phyloP scores from a whole-genome alignment of 2,797 vertebrate species.

The Crotalus adamanteus region DNA sequence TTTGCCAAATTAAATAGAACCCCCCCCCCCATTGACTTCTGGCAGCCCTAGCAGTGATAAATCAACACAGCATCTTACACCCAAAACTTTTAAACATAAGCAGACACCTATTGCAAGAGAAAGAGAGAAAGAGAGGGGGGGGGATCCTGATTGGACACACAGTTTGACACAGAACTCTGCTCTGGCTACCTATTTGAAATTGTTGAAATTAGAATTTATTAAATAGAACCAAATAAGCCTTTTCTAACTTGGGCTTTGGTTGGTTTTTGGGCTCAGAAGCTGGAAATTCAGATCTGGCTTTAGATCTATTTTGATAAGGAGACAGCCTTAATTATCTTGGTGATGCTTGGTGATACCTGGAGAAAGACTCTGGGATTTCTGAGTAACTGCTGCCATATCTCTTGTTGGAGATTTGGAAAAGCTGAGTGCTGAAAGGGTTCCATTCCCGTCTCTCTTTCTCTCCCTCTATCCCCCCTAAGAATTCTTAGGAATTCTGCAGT shows the following conservation, averaged over 20 bases:
- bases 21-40: constrained; percentile 23
- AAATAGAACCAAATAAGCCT: neutral
- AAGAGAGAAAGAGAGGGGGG: neutral
- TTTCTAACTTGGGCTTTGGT: neutral
- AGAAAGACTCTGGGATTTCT: neutral
- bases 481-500: neutral
- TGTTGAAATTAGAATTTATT: neutral
- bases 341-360: neutral
- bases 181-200: constrained; percentile 19
- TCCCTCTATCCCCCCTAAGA: neutral
- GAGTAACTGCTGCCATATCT: neutral
- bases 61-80: neutral
- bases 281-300: neutral
- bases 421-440: neutral
- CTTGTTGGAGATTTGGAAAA: neutral
- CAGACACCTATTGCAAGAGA: constrained; percentile 7
- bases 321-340: neutral
- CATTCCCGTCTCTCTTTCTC: neutral
- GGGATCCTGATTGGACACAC: neutral
- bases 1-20: constrained; percentile 47
- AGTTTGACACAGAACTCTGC: neutral
- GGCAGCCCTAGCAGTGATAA: neutral
- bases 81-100: constrained; percentile 22
- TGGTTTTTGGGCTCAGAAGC: neutral
- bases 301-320: neutral